These are phyloP conservation scores for Sylvilagus bachmani DNA, from an alignment of 2,113 vertebrate genomes.

Conservation along the genomic window DNA sequence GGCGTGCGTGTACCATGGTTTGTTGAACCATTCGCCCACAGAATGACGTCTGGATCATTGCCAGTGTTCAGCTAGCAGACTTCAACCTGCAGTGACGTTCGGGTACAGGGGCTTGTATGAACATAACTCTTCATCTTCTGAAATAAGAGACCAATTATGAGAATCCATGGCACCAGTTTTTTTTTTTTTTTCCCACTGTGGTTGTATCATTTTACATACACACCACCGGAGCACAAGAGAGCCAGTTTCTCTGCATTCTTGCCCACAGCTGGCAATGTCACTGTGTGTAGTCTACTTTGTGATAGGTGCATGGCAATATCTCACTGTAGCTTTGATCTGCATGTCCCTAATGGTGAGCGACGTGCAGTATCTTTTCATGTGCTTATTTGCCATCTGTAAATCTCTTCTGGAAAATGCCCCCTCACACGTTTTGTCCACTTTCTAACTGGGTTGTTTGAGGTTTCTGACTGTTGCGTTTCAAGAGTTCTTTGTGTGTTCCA, in stretches of 20 bases:
- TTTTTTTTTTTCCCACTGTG: too few species aligned
- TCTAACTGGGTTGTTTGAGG: not conserved
- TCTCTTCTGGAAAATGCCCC: not conserved
- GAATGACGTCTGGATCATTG: not conserved
- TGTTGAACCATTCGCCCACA: not conserved
- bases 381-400: conserved; percentile 29
- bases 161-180: not conserved
- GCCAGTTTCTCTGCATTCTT: not conserved
- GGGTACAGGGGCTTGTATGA: not conserved
- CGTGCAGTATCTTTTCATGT: not conserved
- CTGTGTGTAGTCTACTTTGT: not conserved
- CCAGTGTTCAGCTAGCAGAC: not conserved
- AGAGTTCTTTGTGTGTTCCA: not conserved
- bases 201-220: not conserved
- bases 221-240: not conserved
- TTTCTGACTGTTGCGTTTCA: not conserved
- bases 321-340: conserved; percentile 3
- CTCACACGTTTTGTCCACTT: not conserved
- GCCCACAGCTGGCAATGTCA: conserved; percentile 4
- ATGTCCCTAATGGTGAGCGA: conserved; percentile 29
- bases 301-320: not conserved
- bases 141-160: not conserved
- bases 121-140: not conserved
- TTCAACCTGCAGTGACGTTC: not conserved
- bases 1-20: accelerated